Evolutionary conservation across 2,888 invertebrate genomes (phyloP).

Genomic region (Globia sparganii): DNA sequence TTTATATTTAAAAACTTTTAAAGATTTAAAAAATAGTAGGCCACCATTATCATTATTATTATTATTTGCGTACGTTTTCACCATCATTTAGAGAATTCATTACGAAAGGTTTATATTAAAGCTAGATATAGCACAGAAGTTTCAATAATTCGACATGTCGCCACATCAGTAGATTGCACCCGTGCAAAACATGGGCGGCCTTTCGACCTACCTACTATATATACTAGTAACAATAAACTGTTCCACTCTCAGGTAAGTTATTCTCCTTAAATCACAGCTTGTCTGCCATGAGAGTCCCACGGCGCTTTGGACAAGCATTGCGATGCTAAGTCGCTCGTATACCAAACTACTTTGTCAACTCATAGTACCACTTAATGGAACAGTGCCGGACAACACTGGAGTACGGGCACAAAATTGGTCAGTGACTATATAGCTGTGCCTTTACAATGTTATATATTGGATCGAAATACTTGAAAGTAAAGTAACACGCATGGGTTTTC

Average conservation of each 20-base stretch:
- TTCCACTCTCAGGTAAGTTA: constrained; percentile 33
- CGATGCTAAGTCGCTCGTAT: constrained; percentile 54
- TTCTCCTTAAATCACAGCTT: constrained; percentile 55
- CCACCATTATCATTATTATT: too few species aligned
- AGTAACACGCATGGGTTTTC: background rate
- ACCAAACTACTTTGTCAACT: constrained; percentile 61
- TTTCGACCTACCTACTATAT: background rate
- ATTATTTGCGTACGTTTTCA: too few species aligned
- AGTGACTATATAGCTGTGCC: background rate
- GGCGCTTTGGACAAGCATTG: constrained; percentile 53
- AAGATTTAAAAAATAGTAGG: too few species aligned
- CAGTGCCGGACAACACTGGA: constrained; percentile 17
- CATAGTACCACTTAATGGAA: constrained; percentile 52
- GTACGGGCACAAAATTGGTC: constrained; percentile 30
- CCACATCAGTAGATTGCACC: background rate
- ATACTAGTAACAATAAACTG: constrained; percentile 3
- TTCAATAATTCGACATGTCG: too few species aligned
- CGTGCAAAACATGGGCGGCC: background rate
- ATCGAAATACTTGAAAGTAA: background rate
- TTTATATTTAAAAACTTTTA: too few species aligned
- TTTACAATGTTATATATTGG: too few species aligned
- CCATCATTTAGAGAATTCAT: background rate
- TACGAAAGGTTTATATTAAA: background rate
- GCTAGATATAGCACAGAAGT: too few species aligned
- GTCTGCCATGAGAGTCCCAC: constrained; percentile 46